Evolutionary conservation across 1,140 invertebrate genomes (phyloP), one percentile per base, ranked within the genome.

Genomic region (Choristoneura fumiferana): DNA sequence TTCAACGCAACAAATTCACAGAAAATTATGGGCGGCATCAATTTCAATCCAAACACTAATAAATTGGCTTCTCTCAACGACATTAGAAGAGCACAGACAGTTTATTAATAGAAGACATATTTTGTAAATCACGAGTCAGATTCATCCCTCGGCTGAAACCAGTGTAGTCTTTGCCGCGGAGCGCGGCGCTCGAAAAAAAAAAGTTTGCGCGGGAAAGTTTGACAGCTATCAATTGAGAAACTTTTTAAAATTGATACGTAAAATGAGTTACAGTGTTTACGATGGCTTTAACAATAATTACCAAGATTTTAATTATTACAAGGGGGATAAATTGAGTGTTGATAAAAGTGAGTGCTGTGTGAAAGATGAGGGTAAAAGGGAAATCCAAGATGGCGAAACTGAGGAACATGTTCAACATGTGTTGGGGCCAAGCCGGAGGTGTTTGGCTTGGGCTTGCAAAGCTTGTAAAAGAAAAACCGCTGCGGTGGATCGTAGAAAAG

Each of bases 381-480:
- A 76, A 35, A 63, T 59, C n/a, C 56, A 63, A 37, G 54, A 57
- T 40, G 56, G 33, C 34, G 62, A 73, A 6, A 73, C 78, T 10
- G 75, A 78, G 1, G 69, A 68, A n/a, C 85, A 88, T 53, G 71
- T 88, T 8, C 83, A 86, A 36, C 85, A 88, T 63, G 82, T 88
- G 4, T 64, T 89, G 39, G 90, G 90, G 39, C 91, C 92, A 8
- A 92, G 92, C 33, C 91, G 96, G 45, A 92, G 95, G 54, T 99
- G 97, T 78, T 91, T 98, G 0, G 92, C 97, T 0, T 98, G 97
- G 97, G 97, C 97, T 4, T 98, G 97, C 87, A 98, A 98, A 81
- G 96, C 97, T 0, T 98, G 97, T 89, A 98, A 98, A 81, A 94
- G 96, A 87, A 98, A 98, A 89, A 97, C 95, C 3, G 96, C 98